Evolutionary conservation across 2,888 invertebrate species (phyloP).

Genomic region (Drosophila meridionalis): DNA sequence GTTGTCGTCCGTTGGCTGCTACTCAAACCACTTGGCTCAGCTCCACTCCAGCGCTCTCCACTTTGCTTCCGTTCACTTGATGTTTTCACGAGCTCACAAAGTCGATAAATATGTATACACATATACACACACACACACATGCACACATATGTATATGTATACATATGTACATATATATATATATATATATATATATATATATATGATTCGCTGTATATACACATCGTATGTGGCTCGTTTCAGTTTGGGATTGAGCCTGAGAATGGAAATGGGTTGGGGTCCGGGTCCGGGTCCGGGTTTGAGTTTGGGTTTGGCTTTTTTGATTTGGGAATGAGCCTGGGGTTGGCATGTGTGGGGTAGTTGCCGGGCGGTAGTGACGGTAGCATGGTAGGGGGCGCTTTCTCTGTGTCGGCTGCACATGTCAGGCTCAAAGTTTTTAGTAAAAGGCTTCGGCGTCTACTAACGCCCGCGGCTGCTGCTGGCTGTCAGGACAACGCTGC

Average conservation of each 20-base stretch:
- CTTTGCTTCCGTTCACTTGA: constrained; percentile 77
- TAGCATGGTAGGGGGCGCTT: constrained; percentile 9
- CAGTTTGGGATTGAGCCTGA: constrained; percentile 29
- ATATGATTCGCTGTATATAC: constrained; percentile 29
- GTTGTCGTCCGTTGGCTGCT: constrained; percentile 61
- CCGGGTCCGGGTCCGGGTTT: constrained; percentile 5
- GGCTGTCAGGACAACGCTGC: constrained; percentile 46
- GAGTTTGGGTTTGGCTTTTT: constrained; percentile 12
- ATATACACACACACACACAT: constrained; percentile 41
- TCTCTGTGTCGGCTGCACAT: constrained; percentile 59
- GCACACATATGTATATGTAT: constrained; percentile 3
- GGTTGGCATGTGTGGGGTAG: constrained; percentile 12
- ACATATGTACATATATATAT: constrained; percentile 11
- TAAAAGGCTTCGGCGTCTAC: constrained; percentile 50
- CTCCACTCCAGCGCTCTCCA: constrained; percentile 46
- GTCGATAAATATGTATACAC: constrained; percentile 78
- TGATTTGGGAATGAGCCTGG: constrained; percentile 6
- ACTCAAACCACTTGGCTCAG: constrained; percentile 65
- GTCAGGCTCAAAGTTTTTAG: constrained; percentile 70
- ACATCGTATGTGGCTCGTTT: constrained; percentile 29
- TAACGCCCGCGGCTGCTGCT: constrained; percentile 34
- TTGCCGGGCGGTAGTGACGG: background rate
- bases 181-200: background rate
- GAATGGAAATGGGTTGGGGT: constrained; percentile 18
- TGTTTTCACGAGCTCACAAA: constrained; percentile 79